phyloP scores from a whole-genome alignment of 2,113 vertebrate genomes.

The Sisor rabdophorus region DNA sequence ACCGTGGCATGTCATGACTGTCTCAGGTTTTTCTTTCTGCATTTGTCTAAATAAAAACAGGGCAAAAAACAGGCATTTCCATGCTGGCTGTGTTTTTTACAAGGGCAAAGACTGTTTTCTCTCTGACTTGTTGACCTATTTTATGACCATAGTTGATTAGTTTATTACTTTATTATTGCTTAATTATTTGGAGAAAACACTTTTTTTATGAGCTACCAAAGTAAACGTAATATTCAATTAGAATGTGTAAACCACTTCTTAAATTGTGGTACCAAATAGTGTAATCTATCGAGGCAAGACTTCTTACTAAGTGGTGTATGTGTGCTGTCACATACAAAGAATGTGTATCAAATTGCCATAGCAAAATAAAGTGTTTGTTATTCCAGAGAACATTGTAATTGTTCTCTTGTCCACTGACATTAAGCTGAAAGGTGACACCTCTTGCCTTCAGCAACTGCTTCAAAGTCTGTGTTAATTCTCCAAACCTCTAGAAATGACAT shows the following conservation, averaged over 20 bases:
- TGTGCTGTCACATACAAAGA: neutral
- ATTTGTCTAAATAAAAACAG: conserved; percentile 68
- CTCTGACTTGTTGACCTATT: neutral
- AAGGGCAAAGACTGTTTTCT: conserved; percentile 39
- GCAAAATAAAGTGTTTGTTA: neutral
- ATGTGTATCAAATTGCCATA: neutral
- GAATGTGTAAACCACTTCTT: too few relatives aligned
- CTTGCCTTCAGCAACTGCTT: conserved; percentile 25
- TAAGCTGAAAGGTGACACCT: neutral
- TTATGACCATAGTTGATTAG: neutral
- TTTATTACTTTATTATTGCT: neutral
- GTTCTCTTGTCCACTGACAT: conserved; percentile 8
- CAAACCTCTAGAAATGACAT: conserved; percentile 9
- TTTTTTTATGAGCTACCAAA: too few relatives aligned
- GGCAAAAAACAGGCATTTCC: conserved; percentile 36
- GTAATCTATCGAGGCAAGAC: too few relatives aligned
- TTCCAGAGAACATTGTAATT: neutral
- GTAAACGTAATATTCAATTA: too few relatives aligned
- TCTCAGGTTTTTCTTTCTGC: conserved; percentile 73
- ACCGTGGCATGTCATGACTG: conserved; percentile 72
- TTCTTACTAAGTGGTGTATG: neutral
- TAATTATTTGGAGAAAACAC: neutral
- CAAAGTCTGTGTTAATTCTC: conserved; percentile 13
- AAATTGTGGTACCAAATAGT: too few relatives aligned
- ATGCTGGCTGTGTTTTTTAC: conserved; percentile 37